Percentiles rank a stretch among this genome's conserved stretches.
These are phyloP conservation scores for Lamprologus ornatipinnis DNA, from an alignment of 2,113 vertebrate species.

Conservation along the genomic window DNA sequence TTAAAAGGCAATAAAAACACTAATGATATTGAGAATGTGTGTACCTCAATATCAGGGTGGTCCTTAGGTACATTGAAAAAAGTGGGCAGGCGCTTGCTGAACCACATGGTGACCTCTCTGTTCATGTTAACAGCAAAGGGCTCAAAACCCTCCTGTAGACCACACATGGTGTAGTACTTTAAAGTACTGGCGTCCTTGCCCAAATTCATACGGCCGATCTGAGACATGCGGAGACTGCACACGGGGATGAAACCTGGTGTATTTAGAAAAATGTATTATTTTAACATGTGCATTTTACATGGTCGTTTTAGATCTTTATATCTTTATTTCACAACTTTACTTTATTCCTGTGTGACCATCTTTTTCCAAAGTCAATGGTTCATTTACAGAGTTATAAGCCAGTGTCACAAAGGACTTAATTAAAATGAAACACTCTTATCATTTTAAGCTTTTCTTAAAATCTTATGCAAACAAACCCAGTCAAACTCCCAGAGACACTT, in stretches of 20 bases:
- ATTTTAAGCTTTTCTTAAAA: not conserved
- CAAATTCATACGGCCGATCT: slow-evolving; percentile 92
- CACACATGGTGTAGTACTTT: slow-evolving; percentile 96
- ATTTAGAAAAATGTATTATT: not conserved
- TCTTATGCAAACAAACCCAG: not conserved
- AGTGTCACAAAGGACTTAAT: not conserved
- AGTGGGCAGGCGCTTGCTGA: slow-evolving; percentile 96
- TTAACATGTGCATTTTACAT: not conserved
- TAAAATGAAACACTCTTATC: not conserved
- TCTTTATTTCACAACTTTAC: not conserved
- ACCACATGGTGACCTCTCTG: slow-evolving; percentile 95
- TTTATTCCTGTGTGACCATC: not conserved
- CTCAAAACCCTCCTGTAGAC: slow-evolving; percentile 96
- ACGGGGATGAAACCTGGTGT: slow-evolving; percentile 86
- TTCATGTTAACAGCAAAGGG: slow-evolving; percentile 98
- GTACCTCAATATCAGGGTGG: slow-evolving; percentile 88
- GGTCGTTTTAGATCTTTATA: not conserved
- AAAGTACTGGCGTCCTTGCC: slow-evolving; percentile 92
- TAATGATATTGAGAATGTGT: not conserved
- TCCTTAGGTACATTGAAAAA: slow-evolving; percentile 86
- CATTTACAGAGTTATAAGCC: not conserved
- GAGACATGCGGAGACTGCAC: slow-evolving; percentile 85
- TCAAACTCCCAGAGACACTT: not conserved
- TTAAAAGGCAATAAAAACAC: not conserved
- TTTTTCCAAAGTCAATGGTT: not conserved